A percentile compares a stretch with the other conserved stretches of the same genome.
Evolutionary conservation across 2,797 vertebrate species (phyloP).

Genomic region (Triplophysa bombifrons): DNA sequence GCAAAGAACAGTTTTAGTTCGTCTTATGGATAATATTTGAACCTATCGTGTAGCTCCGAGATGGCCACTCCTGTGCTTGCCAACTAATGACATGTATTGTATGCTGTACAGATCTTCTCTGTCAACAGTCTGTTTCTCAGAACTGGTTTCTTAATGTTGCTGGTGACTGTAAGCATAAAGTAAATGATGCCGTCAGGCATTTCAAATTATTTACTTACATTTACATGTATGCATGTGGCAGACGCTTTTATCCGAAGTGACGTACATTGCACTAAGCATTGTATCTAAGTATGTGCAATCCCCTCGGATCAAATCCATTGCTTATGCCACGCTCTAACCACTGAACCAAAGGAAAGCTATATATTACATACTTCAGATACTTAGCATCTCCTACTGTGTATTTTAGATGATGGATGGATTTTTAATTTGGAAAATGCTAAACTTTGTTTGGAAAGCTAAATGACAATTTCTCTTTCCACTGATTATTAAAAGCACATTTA

Average conservation of each 20-base stretch:
- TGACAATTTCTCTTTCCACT: neutral
- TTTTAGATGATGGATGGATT: neutral
- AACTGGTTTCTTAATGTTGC: neutral
- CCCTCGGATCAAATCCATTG: too few species aligned
- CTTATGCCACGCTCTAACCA: too few species aligned
- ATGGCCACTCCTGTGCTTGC: conserved; percentile 40
- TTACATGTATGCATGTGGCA: too few species aligned
- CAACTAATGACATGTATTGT: neutral
- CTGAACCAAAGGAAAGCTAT: too few species aligned
- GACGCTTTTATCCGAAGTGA: too few species aligned
- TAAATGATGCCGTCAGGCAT: neutral
- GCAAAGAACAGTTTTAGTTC: neutral
- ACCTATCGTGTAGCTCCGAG: neutral
- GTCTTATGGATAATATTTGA: conserved; percentile 1
- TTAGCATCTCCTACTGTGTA: neutral
- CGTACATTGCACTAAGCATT: too few species aligned
- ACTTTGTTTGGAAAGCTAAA: neutral
- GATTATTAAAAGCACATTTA: neutral
- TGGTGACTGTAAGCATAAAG: neutral
- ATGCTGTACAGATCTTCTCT: conserved; percentile 8
- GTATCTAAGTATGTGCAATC: too few species aligned
- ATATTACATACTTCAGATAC: neutral
- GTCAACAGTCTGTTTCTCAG: conserved; percentile 23
- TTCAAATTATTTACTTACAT: neutral
- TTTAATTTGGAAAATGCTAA: neutral